phyloP scores from a whole-genome alignment of 2,888 invertebrate genomes.

The Aleiodes leptofemur region DNA sequence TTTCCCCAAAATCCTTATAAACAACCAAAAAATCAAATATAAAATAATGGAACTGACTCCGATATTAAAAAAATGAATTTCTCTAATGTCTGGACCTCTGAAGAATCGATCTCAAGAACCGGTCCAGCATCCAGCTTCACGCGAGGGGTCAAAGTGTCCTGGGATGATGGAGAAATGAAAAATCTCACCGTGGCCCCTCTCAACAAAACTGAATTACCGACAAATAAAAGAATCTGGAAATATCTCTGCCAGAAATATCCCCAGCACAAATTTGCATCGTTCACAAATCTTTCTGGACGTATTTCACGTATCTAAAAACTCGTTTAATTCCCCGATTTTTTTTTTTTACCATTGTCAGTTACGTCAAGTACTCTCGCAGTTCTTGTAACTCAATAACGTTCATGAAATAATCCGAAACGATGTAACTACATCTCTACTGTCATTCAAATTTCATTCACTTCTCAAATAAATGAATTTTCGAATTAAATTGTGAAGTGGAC shows the following conservation, averaged over 20 bases:
- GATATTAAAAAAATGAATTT: no score
- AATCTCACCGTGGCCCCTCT: background rate
- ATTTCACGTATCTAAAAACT: background rate
- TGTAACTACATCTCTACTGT: background rate
- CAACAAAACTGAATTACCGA: no score
- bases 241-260: no score
- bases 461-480: conserved; percentile 3
- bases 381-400: conserved; percentile 12
- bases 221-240: no score
- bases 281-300: no score
- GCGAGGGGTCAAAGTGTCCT: conserved; percentile 18
- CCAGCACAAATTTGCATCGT: no score
- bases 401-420: background rate
- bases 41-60: no score
- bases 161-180: conserved; percentile 14
- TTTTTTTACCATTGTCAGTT: conserved; percentile 9
- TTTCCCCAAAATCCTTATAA: no score
- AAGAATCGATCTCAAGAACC: conserved; percentile 10
- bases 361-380: background rate
- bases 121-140: conserved; percentile 7
- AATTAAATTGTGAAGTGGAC: background rate
- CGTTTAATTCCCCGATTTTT: background rate
- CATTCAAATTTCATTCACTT: conserved; percentile 8
- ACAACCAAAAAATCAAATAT: no score
- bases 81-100: no score